These are phyloP conservation scores for Anniella stebbinsi DNA, from an alignment of 2,797 vertebrate species.

Conservation along the genomic window DNA sequence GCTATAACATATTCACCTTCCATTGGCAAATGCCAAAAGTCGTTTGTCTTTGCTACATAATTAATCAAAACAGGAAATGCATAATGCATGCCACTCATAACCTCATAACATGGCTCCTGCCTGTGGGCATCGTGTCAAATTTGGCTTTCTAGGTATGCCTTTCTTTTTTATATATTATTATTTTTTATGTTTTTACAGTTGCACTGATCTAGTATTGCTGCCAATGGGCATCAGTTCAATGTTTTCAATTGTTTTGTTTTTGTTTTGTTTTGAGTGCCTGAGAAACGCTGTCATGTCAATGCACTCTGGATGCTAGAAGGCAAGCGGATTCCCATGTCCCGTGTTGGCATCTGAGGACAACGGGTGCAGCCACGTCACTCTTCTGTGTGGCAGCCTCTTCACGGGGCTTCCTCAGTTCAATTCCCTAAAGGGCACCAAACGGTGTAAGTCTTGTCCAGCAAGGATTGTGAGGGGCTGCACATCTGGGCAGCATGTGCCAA, in stretches of 20 bases:
- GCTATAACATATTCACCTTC: background rate
- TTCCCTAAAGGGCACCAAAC: background rate
- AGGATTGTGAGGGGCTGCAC: background rate
- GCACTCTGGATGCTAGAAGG: background rate
- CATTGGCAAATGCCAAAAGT: background rate
- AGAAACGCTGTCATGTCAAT: background rate
- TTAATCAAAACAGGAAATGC: background rate
- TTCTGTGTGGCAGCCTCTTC: background rate
- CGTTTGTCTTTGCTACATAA: background rate
- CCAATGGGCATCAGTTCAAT: background rate
- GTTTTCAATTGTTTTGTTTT: too few relatives aligned
- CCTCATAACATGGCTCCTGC: background rate
- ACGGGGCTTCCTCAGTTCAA: background rate
- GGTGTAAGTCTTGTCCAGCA: background rate
- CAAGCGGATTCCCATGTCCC: background rate
- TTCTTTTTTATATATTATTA: background rate
- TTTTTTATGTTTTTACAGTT: background rate
- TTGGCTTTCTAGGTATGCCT: constrained; percentile 3
- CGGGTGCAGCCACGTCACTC: background rate
- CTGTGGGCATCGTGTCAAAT: background rate
- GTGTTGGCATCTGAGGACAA: background rate
- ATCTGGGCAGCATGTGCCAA: background rate
- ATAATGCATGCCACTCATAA: background rate
- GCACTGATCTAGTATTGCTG: background rate
- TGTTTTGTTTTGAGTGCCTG: background rate